Percentiles rank a stretch among this genome's conserved stretches.
These are phyloP conservation scores for Pelvicachromis taeniatus DNA, from an alignment of 2,113 vertebrate species.

Conservation along the genomic window DNA sequence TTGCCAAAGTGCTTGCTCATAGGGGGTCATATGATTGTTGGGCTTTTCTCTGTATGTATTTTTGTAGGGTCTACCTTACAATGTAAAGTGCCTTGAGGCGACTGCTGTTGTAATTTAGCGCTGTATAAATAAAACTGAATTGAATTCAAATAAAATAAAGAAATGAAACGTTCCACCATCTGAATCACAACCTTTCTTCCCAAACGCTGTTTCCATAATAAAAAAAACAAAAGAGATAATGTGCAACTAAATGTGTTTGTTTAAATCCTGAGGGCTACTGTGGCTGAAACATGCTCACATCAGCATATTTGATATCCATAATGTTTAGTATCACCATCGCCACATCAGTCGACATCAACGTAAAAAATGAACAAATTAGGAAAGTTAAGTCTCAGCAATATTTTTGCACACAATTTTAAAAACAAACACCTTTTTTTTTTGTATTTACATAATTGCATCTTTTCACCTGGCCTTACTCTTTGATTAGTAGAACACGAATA, in stretches of 20 bases:
- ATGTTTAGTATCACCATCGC: background rate
- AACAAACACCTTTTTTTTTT: background rate
- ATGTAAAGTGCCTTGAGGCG: fast-evolving
- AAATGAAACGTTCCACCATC: too few species aligned
- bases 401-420: background rate
- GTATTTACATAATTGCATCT: background rate
- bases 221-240: background rate
- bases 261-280: background rate
- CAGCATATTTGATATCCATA: background rate
- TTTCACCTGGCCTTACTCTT: background rate
- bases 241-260: background rate
- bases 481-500: background rate
- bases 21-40: background rate
- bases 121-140: background rate
- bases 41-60: background rate
- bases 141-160: background rate
- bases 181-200: background rate
- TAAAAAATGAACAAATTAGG: background rate
- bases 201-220: background rate
- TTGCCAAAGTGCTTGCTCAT: background rate
- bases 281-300: background rate
- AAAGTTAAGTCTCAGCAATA: background rate
- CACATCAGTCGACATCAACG: background rate
- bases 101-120: fast-evolving
- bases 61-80: fast-evolving